Evolutionary conservation across 2,797 vertebrate genomes (phyloP).

Genomic region (Sardinella longiceps): DNA sequence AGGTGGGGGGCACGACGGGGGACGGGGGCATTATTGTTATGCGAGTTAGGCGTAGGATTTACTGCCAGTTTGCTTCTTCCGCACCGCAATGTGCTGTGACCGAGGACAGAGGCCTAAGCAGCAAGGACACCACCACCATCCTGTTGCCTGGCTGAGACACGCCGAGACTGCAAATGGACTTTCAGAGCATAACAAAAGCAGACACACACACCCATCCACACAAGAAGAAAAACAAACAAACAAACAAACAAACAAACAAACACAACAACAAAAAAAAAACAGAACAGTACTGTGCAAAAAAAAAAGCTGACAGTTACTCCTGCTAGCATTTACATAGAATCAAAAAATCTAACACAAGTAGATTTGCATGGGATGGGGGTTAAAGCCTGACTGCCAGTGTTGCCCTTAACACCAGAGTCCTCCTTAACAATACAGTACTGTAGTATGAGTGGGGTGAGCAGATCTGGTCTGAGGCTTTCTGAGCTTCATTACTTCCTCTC

Average conservation of each 20-base stretch:
- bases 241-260: conserved; percentile 13
- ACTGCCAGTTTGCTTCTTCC: background rate
- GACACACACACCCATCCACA: too few species aligned
- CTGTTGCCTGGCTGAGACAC: background rate
- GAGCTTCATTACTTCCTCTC: background rate
- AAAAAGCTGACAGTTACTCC: background rate
- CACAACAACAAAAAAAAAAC: background rate
- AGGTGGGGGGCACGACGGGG: too few species aligned
- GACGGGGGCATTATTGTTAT: background rate
- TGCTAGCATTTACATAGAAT: background rate
- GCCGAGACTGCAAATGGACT: conserved; percentile 15
- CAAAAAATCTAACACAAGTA: background rate
- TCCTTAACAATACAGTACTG: background rate
- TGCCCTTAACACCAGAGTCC: background rate
- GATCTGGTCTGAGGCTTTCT: background rate
- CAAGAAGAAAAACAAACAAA: conserved; percentile 15
- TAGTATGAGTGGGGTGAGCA: background rate
- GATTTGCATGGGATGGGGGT: background rate
- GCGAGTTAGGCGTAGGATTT: background rate
- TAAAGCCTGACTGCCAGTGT: too few species aligned
- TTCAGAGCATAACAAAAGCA: too few species aligned
- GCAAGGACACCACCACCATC: background rate
- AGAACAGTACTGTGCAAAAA: background rate
- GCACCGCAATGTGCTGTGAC: background rate
- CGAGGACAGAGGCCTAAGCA: background rate